A percentile compares a stretch with the other conserved stretches of the same genome.
phyloP scores from a whole-genome alignment of 2,888 invertebrate species.

The Thera britannica region DNA sequence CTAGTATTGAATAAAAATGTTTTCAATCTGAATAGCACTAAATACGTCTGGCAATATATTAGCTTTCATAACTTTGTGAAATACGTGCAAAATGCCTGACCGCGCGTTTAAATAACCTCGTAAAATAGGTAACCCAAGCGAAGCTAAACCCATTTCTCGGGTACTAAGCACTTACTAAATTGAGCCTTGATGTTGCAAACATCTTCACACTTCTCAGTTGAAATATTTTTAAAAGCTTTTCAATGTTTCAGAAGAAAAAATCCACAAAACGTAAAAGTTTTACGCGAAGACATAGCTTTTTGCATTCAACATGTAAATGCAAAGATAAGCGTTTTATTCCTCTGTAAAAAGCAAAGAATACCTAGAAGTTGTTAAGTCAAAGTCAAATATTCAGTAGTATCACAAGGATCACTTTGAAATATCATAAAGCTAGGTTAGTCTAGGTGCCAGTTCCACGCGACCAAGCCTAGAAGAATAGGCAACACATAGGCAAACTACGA shows the following conservation, averaged over 20 bases:
- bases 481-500: too few species aligned
- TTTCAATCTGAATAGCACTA: too few species aligned
- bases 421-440: too few species aligned
- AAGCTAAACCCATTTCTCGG: constrained; percentile 18
- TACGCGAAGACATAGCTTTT: constrained; percentile 24
- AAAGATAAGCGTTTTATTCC: constrained; percentile 9
- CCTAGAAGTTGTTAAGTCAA: neutral
- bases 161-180: constrained; percentile 27
- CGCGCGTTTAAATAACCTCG: neutral
- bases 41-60: too few species aligned
- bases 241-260: constrained; percentile 34
- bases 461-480: too few species aligned
- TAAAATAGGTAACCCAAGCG: constrained; percentile 9
- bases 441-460: too few species aligned
- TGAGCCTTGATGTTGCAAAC: constrained; percentile 24
- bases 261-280: constrained; percentile 21
- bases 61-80: too few species aligned
- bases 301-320: constrained; percentile 34
- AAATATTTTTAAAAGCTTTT: constrained; percentile 38
- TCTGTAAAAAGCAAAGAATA: constrained; percentile 6
- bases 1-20: too few species aligned
- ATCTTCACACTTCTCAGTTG: constrained; percentile 29
- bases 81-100: too few species aligned
- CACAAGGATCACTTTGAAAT: too few species aligned
- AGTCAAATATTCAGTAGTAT: too few species aligned